These are phyloP conservation scores for Nymphalis c-album DNA, from an alignment of 2,888 invertebrate genomes.

Conservation along the genomic window DNA sequence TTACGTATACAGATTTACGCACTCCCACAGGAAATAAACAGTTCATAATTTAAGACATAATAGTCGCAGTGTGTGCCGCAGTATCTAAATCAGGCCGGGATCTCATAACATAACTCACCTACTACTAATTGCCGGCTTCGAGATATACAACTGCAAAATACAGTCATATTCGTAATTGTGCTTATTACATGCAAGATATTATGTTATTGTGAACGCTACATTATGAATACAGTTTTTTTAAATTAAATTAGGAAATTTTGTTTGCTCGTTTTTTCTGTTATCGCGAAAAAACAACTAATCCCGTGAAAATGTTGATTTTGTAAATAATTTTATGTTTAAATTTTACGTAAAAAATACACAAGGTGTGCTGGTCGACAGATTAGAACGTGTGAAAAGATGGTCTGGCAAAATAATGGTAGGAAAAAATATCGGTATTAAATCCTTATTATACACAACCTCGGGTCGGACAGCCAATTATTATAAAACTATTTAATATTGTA, in stretches of 20 bases:
- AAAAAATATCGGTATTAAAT: no score
- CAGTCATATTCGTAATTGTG: not conserved
- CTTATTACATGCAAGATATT: no score
- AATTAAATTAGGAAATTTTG: not conserved
- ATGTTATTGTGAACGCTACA: not conserved
- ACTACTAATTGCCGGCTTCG: slow-evolving; percentile 10
- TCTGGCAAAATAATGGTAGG: no score
- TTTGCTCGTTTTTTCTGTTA: not conserved
- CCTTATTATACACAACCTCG: no score
- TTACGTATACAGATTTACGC: slow-evolving; percentile 9
- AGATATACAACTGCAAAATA: not conserved
- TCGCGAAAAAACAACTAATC: no score
- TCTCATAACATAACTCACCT: slow-evolving; percentile 11
- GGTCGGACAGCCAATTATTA: no score
- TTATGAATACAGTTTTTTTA: not conserved
- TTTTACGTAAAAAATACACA: no score
- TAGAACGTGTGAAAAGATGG: no score
- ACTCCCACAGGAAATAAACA: slow-evolving; percentile 9
- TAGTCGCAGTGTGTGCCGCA: slow-evolving; percentile 8
- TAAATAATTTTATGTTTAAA: no score
- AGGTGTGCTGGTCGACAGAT: no score
- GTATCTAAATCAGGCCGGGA: slow-evolving; percentile 9
- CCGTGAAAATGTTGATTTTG: not conserved
- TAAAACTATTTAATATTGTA: no score
- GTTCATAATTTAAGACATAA: slow-evolving; percentile 13